Evolutionary conservation across 1,140 invertebrate species (phyloP).

Genomic region (Pissodes strobi): DNA sequence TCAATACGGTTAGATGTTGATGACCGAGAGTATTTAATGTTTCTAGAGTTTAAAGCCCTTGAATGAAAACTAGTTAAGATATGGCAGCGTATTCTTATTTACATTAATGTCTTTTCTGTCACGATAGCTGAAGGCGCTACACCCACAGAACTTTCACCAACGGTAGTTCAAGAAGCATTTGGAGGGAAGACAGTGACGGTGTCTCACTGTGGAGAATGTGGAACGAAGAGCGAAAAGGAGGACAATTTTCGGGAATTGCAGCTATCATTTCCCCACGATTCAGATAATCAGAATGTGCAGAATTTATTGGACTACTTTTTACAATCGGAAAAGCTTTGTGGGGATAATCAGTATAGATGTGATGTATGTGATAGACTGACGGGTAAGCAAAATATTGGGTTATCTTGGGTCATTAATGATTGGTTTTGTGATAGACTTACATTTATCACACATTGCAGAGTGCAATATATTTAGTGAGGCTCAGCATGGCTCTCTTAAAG

Average conservation of each 20-base stretch:
- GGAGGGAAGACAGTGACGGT: conserved; percentile 74
- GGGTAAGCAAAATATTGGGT: conserved; percentile 13
- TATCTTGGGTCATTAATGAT: neutral
- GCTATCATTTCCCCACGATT: conserved; percentile 73
- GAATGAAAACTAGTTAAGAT: no score
- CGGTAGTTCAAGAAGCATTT: conserved; percentile 70
- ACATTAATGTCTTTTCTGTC: no score
- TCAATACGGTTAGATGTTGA: no score
- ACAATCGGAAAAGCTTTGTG: conserved; percentile 72
- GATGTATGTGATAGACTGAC: conserved; percentile 73
- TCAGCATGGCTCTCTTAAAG: no score
- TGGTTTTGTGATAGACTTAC: conserved; percentile 2
- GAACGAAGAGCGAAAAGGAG: conserved; percentile 68
- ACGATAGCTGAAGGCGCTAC: no score
- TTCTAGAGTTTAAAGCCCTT: no score
- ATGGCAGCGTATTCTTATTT: no score
- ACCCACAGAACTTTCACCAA: neutral
- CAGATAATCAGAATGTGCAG: conserved; percentile 64
- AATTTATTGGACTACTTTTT: conserved; percentile 76
- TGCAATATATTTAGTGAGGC: no score
- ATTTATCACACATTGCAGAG: no score
- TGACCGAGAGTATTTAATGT: no score
- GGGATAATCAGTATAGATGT: conserved; percentile 83
- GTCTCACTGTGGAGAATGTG: conserved; percentile 72
- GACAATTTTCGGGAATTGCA: conserved; percentile 82